Conservation (phyloP, 2,113 vertebrate species). For the Prunella himalayana region DNA sequence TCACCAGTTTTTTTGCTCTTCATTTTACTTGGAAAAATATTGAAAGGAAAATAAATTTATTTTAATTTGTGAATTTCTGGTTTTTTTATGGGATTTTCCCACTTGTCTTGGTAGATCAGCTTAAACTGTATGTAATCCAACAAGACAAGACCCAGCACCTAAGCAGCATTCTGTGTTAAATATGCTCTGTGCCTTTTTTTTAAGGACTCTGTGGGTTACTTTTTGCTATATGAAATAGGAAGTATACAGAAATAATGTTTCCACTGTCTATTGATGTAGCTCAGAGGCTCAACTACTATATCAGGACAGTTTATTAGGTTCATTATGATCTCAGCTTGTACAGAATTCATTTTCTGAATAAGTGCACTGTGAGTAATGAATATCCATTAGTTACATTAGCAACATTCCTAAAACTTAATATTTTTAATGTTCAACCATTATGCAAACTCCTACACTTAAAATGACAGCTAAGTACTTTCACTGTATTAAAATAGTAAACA, state of each 20-base stretch:
- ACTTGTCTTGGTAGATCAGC: neutral
- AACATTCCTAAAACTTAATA: neutral
- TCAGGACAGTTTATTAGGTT: neutral
- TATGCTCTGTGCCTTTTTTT: neutral
- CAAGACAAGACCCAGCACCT: neutral
- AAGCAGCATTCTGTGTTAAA: neutral
- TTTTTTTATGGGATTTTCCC: neutral
- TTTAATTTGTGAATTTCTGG: neutral
- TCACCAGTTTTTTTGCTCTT: neutral
- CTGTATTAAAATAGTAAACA: neutral
- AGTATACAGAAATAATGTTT: neutral
- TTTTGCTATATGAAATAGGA: neutral
- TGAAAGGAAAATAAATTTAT: fast-evolving
- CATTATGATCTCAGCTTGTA: neutral
- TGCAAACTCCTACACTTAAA: neutral
- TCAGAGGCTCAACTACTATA: neutral
- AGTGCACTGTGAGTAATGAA: neutral
- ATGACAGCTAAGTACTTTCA: neutral
- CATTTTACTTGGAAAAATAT: neutral
- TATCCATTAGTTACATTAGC: neutral
- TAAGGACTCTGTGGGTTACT: neutral
- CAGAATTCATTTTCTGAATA: neutral
- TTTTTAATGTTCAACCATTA: neutral
- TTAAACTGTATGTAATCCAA: neutral
- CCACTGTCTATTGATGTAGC: neutral